These are phyloP conservation scores for Arnoldichthys spilopterus DNA, from an alignment of 2,797 vertebrate genomes.

Conservation along the genomic window DNA sequence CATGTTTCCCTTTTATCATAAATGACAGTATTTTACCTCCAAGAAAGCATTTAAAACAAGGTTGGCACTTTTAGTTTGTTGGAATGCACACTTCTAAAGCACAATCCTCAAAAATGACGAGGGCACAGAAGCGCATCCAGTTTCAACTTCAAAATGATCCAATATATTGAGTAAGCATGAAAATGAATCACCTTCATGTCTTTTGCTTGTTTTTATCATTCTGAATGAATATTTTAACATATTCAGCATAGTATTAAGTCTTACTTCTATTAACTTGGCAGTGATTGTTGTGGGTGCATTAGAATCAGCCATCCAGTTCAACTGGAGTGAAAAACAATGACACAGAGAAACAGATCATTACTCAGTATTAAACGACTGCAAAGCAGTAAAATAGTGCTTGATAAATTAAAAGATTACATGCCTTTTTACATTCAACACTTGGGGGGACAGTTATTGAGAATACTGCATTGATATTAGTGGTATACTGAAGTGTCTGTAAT, in stretches of 20 bases:
- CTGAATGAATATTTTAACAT: not conserved
- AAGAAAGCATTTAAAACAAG: too few relatives aligned
- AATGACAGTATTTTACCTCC: not conserved
- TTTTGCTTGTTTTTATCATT: not conserved
- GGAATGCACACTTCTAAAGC: not conserved
- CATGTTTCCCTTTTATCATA: too few relatives aligned
- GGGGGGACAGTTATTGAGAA: too few relatives aligned
- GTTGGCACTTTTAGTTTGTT: not conserved
- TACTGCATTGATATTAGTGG: not conserved
- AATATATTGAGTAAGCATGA: not conserved
- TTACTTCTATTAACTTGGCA: not conserved
- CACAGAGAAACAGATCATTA: not conserved
- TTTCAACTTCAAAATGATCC: not conserved
- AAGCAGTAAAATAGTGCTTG: not conserved
- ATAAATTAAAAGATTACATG: not conserved
- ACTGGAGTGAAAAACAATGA: not conserved
- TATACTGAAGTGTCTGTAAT: not conserved
- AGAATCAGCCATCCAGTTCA: not conserved
- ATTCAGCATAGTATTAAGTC: not conserved
- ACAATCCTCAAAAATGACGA: not conserved
- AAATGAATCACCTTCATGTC: not conserved
- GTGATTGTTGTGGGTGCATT: not conserved
- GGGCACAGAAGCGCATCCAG: not conserved
- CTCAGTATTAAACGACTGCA: not conserved
- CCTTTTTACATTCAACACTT: not conserved